These are phyloP conservation scores for Desmodus rotundus DNA, from an alignment of 2,113 vertebrate genomes.

Conservation along the genomic window DNA sequence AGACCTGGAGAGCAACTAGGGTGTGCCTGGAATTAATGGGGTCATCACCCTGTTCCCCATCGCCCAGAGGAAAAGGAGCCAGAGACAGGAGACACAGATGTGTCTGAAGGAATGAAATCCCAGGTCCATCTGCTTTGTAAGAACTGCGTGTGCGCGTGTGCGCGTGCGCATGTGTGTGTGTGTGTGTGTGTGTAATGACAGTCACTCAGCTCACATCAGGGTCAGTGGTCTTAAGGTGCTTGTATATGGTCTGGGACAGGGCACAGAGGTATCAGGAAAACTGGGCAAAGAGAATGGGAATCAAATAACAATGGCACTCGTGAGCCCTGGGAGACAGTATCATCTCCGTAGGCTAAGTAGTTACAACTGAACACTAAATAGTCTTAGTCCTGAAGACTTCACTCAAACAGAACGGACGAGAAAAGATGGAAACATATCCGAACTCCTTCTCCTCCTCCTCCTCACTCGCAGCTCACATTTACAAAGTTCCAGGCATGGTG, in stretches of 20 bases:
- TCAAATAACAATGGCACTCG: neutral
- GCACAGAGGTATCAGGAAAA: neutral
- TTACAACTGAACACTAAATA: neutral
- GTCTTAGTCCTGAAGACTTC: neutral
- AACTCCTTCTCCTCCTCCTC: neutral
- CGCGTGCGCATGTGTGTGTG: neutral
- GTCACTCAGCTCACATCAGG: neutral
- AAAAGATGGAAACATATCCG: neutral
- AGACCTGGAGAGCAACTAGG: neutral
- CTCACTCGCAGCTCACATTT: neutral
- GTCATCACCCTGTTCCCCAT: neutral
- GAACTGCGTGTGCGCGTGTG: too few species aligned
- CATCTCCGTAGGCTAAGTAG: neutral
- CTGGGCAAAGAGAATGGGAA: neutral
- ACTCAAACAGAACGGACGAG: neutral
- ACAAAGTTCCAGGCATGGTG: neutral
- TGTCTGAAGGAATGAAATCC: conserved; percentile 55
- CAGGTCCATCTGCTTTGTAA: neutral
- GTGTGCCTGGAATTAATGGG: conserved; percentile 56
- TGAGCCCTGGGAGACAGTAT: neutral
- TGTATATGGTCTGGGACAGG: neutral
- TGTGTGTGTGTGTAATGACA: neutral
- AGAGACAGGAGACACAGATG: neutral
- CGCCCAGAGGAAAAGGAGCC: neutral
- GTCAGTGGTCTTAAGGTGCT: neutral